Percentiles rank a stretch among this genome's conserved stretches.
These are phyloP conservation scores for Drosophila nigromelanica DNA, from an alignment of 1,140 invertebrate species.

Conservation along the genomic window DNA sequence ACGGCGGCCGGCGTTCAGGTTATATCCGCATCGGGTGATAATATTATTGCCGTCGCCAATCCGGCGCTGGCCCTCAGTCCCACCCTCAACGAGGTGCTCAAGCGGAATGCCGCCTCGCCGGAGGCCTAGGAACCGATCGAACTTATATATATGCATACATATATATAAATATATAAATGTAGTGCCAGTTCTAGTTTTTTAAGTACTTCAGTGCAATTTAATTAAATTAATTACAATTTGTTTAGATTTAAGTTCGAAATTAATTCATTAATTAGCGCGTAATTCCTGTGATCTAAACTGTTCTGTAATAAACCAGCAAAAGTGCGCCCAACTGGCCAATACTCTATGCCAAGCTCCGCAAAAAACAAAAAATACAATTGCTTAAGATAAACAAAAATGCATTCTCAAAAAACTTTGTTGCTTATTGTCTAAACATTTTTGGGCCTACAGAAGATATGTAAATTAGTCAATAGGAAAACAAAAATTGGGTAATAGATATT, in stretches of 20 bases:
- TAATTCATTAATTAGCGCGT: slow-evolving; percentile 47
- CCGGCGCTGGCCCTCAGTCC: slow-evolving; percentile 88
- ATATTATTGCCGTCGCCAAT: slow-evolving; percentile 94
- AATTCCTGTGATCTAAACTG: slow-evolving; percentile 70
- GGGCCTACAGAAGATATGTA: too few species aligned
- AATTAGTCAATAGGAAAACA: too few species aligned
- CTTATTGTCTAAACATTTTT: too few species aligned
- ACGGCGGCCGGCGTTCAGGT: slow-evolving; percentile 87
- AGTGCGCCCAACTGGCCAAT: not conserved
- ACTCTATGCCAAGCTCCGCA: slow-evolving; percentile 1
- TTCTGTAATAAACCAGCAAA: slow-evolving; percentile 51
- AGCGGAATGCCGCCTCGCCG: slow-evolving; percentile 71
- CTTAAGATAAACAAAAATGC: too few species aligned
- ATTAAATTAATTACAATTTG: slow-evolving; percentile 29
- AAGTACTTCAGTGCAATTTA: slow-evolving; percentile 61
- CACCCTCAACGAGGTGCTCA: slow-evolving; percentile 73
- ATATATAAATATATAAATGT: too few species aligned
- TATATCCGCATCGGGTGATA: slow-evolving; percentile 91
- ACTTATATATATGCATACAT: not conserved
- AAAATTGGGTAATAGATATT: too few species aligned
- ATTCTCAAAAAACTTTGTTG: too few species aligned
- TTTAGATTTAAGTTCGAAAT: slow-evolving; percentile 11
- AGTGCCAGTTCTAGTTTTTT: slow-evolving; percentile 33
- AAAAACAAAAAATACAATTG: not conserved
- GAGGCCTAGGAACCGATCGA: slow-evolving; percentile 46